Evolutionary conservation across 2,888 invertebrate genomes (phyloP).

Genomic region (Lycaena phlaeas): DNA sequence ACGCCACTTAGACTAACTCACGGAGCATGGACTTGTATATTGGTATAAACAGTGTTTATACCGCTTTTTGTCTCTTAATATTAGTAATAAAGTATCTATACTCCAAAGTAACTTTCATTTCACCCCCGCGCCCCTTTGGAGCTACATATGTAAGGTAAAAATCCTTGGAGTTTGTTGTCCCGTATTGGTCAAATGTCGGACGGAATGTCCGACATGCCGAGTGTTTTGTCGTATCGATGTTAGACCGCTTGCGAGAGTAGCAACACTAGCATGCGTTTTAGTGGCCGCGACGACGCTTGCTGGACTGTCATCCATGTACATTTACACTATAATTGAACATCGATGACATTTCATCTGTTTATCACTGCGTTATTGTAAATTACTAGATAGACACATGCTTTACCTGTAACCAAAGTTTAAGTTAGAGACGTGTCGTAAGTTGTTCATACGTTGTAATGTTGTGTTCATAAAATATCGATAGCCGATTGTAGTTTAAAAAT

Average conservation of each 20-base stretch:
- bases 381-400: neutral
- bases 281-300: conserved; percentile 20
- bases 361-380: conserved; percentile 1
- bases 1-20: conserved; percentile 33
- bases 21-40: conserved; percentile 45
- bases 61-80: conserved; percentile 58
- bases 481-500: neutral
- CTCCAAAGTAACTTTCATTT: conserved; percentile 71
- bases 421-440: neutral
- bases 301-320: conserved; percentile 12
- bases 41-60: conserved; percentile 30
- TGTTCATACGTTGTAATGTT: conserved; percentile 1
- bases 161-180: conserved; percentile 40
- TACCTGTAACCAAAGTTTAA: neutral
- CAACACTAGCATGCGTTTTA: conserved; percentile 25
- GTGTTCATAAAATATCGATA: neutral
- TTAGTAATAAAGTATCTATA: conserved; percentile 71
- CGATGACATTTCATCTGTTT: conserved; percentile 14
- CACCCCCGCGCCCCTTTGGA: conserved; percentile 62
- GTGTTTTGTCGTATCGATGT: conserved; percentile 58
- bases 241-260: conserved; percentile 52
- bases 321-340: too few relatives aligned
- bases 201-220: conserved; percentile 23
- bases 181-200: conserved; percentile 40
- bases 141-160: conserved; percentile 61